Percentiles rank a stretch among this genome's conserved stretches.
phyloP scores from a whole-genome alignment of 1,140 invertebrate species.

The Megalopta genalis region DNA sequence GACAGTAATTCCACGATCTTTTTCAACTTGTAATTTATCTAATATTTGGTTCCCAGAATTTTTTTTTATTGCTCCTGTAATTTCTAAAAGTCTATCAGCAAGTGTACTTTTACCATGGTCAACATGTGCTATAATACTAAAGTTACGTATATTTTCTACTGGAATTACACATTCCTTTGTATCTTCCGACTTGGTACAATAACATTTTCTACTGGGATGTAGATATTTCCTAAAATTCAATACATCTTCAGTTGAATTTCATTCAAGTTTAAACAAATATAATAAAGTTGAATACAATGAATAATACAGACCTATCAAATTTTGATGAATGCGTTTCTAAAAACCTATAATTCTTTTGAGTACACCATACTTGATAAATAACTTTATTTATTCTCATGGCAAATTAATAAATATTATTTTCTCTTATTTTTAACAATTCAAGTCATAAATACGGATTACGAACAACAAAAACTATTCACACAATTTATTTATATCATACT shows the following conservation, averaged over 20 bases:
- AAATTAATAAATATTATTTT: not conserved
- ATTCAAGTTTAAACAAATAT: no score
- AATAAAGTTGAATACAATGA: not conserved
- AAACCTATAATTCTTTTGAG: not conserved
- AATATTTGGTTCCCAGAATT: conserved; percentile 90
- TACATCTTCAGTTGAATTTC: not conserved
- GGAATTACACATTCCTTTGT: conserved; percentile 77
- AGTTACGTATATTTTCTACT: conserved; percentile 91
- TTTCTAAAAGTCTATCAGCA: conserved; percentile 94
- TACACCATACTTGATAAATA: not conserved
- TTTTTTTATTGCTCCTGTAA: conserved; percentile 90
- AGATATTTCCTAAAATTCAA: conserved; percentile 20
- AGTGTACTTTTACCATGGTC: conserved; percentile 99
- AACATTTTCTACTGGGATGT: conserved; percentile 7
- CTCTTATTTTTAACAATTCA: not conserved
- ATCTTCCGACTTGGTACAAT: conserved; percentile 46
- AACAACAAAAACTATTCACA: no score
- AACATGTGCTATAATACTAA: conserved; percentile 98
- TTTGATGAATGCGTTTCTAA: not conserved
- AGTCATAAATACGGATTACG: not conserved
- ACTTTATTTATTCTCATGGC: conserved; percentile 7
- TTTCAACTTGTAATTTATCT: conserved; percentile 94
- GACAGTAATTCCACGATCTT: conserved; percentile 97
- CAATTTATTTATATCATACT: no score
- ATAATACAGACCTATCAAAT: not conserved